These are phyloP conservation scores for Masticophis lateralis DNA, from an alignment of 2,797 vertebrate species.

Conservation along the genomic window DNA sequence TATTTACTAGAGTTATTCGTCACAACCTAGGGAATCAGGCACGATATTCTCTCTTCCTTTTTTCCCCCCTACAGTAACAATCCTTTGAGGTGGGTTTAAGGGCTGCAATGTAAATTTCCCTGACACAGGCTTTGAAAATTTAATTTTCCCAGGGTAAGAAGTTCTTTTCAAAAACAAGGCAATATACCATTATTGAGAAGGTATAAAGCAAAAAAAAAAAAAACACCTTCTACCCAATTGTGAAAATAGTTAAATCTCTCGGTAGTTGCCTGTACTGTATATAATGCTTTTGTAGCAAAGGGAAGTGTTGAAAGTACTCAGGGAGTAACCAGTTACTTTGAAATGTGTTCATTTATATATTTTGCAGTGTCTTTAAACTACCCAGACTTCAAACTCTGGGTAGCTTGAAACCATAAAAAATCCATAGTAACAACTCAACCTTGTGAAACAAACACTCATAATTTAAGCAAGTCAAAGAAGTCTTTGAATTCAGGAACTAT, in stretches of 20 bases:
- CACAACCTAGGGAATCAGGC: not conserved
- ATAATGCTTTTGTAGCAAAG: not conserved
- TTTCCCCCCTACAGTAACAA: not conserved
- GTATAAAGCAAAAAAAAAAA: too few species aligned
- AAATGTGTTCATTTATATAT: not conserved
- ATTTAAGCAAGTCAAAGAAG: not conserved
- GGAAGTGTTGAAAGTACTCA: not conserved
- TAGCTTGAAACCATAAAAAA: not conserved
- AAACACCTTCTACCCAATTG: not conserved
- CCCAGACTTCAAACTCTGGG: not conserved
- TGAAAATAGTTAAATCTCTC: not conserved
- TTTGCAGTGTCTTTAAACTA: not conserved
- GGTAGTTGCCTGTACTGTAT: not conserved
- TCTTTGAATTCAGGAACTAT: not conserved
- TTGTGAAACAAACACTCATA: not conserved
- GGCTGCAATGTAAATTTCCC: not conserved
- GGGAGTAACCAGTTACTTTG: not conserved
- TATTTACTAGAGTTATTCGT: not conserved
- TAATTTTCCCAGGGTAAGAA: not conserved
- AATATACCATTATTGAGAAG: not conserved
- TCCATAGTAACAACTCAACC: not conserved
- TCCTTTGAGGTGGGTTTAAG: not conserved
- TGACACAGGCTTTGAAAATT: not conserved
- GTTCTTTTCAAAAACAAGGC: not conserved
- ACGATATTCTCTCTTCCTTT: not conserved